Percentiles rank a stretch among this genome's conserved stretches.
phyloP scores from a whole-genome alignment of 2,888 invertebrate genomes.

The Metallyticus violacea region DNA sequence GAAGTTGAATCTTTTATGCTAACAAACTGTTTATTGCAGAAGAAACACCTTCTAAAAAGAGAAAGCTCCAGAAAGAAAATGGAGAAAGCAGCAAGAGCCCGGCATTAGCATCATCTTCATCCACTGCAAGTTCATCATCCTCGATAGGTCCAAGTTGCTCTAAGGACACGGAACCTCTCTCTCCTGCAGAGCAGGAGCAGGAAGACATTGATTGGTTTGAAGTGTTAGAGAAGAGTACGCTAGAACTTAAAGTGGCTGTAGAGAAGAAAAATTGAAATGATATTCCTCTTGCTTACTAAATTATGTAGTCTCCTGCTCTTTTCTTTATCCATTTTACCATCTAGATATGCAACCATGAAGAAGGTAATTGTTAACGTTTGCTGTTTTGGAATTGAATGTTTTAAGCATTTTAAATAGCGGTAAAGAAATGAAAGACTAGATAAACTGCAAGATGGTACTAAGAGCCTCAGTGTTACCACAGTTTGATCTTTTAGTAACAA shows the following conservation, averaged over 20 bases:
- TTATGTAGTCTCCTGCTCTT: not conserved
- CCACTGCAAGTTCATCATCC: not conserved
- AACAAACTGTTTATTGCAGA: constrained; percentile 9
- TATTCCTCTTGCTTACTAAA: not conserved
- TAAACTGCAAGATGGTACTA: not conserved
- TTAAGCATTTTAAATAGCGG: not conserved
- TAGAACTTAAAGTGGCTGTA: constrained; percentile 38
- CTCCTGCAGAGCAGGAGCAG: constrained; percentile 29
- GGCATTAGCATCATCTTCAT: not conserved
- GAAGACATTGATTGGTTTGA: constrained; percentile 45
- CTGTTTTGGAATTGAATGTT: not conserved
- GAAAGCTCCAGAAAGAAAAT: constrained; percentile 40
- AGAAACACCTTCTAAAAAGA: constrained; percentile 41
- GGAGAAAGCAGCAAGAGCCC: constrained; percentile 23
- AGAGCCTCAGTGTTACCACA: not conserved
- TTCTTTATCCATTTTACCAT: not conserved
- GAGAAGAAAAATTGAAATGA: constrained; percentile 27
- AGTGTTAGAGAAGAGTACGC: constrained; percentile 46
- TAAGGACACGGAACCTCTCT: constrained; percentile 7
- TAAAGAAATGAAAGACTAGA: not conserved
- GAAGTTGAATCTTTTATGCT: not conserved
- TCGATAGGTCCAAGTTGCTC: constrained; percentile 21
- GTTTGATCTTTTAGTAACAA: not conserved
- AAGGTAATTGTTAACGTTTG: not conserved
- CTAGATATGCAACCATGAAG: not conserved